phyloP scores from a whole-genome alignment of 1,140 invertebrate genomes.

The Heliconius eleuchia region DNA sequence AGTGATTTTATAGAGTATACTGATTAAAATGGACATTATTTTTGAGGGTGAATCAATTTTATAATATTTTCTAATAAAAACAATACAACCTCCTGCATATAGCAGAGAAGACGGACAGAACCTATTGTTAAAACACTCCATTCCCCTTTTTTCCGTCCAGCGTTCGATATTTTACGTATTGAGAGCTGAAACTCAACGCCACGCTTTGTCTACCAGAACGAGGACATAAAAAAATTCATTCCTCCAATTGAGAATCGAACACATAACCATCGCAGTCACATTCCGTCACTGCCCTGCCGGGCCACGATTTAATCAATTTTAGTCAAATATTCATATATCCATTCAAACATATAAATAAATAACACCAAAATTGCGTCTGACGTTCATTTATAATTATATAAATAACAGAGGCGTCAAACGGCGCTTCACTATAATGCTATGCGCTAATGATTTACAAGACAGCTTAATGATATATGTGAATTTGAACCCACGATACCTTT shows the following conservation, averaged over 20 bases:
- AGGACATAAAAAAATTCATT: not conserved
- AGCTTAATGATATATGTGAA: slow-evolving; percentile 30
- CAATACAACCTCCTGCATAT: too few species aligned
- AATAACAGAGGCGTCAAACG: slow-evolving; percentile 30
- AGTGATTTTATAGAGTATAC: too few species aligned
- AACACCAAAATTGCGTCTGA: not conserved
- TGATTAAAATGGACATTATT: too few species aligned
- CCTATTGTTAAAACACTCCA: too few species aligned
- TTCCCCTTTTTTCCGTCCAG: too few species aligned
- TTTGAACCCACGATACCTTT: slow-evolving; percentile 16
- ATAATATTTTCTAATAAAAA: too few species aligned
- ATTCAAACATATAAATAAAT: slow-evolving; percentile 1
- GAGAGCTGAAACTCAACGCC: too few species aligned
- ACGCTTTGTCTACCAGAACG: too few species aligned
- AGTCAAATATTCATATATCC: not conserved
- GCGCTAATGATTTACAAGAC: slow-evolving; percentile 44
- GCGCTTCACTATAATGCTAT: slow-evolving; percentile 39
- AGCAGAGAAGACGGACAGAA: too few species aligned
- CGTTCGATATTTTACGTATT: not conserved
- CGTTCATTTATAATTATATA: slow-evolving; percentile 16
- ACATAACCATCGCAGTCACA: not conserved
- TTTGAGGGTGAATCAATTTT: too few species aligned
- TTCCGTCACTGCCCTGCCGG: not conserved
- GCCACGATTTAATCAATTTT: not conserved
- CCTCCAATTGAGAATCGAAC: not conserved